A percentile compares a stretch with the other conserved stretches of the same genome.
Conservation (phyloP, 2,113 vertebrate genomes). For the Cephalopholis sonnerati region DNA sequence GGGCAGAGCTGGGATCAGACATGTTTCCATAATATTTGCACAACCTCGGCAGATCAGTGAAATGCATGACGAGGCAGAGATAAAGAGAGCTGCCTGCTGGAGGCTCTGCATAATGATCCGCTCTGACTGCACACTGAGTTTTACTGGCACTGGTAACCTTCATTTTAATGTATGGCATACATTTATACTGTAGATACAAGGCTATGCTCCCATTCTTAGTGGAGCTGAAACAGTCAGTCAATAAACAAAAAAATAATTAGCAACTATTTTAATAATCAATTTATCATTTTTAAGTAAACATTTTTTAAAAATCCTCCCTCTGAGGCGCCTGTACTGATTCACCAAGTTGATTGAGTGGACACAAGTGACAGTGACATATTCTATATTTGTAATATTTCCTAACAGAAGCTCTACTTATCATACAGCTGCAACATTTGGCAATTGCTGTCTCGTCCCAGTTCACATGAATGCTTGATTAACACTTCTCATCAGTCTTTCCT, state of each 20-base stretch:
- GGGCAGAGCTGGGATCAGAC: conserved; percentile 27
- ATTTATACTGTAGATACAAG: background rate
- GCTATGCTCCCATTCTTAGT: background rate
- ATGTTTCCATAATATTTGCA: conserved; percentile 34
- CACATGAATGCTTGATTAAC: too few species aligned
- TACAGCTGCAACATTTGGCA: too few species aligned
- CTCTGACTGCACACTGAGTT: background rate
- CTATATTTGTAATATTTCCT: too few species aligned
- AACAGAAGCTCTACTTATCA: too few species aligned
- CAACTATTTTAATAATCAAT: too few species aligned
- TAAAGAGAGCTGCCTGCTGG: conserved; percentile 21
- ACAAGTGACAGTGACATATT: too few species aligned
- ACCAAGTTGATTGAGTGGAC: too few species aligned
- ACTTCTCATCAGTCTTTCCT: too few species aligned
- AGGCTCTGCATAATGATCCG: conserved; percentile 11
- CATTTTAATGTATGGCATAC: background rate
- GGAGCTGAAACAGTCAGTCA: background rate
- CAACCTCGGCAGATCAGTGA: conserved; percentile 26
- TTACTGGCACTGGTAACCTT: background rate
- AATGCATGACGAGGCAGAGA: conserved; percentile 35
- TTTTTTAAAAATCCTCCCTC: too few species aligned
- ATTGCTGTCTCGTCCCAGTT: too few species aligned
- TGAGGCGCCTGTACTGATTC: too few species aligned
- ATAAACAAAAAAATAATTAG: background rate
- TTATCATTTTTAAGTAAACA: too few species aligned